A percentile compares a stretch with the other conserved stretches of the same genome.
phyloP scores from a whole-genome alignment of 2,888 invertebrate species.

The Polydrusus tereticollis region DNA sequence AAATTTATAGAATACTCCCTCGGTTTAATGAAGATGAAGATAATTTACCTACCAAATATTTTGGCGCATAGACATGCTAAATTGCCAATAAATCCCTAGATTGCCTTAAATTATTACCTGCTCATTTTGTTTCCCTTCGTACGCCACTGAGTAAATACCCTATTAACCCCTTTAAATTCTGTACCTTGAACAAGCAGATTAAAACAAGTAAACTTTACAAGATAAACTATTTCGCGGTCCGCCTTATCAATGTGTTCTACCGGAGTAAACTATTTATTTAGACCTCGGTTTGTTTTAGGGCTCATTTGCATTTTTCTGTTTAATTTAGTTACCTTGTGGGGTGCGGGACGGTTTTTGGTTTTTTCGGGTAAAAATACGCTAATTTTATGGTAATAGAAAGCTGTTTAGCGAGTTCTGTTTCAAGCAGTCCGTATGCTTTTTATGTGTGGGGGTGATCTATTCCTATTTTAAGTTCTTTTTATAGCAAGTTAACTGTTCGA shows the following conservation, averaged over 20 bases:
- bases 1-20: no score
- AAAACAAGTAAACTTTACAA: conserved; percentile 36
- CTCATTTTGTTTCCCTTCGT: neutral
- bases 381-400: neutral
- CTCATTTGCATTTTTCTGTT: neutral
- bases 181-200: conserved; percentile 24
- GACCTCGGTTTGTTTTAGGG: neutral
- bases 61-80: no score
- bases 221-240: conserved; percentile 36
- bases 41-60: no score
- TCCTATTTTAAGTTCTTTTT: no score
- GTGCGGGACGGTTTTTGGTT: neutral
- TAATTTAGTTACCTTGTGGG: no score
- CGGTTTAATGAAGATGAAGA: no score
- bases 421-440: no score
- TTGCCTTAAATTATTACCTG: no score
- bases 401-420: neutral
- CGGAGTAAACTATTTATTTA: conserved; percentile 22
- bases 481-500: no score
- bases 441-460: no score
- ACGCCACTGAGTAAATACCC: conserved; percentile 13
- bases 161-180: conserved; percentile 29
- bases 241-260: conserved; percentile 43
- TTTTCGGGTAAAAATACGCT: neutral
- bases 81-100: no score